A percentile compares a stretch with the other conserved stretches of the same genome.
phyloP scores from a whole-genome alignment of 2,113 vertebrate species.

The Azemiops feae region DNA sequence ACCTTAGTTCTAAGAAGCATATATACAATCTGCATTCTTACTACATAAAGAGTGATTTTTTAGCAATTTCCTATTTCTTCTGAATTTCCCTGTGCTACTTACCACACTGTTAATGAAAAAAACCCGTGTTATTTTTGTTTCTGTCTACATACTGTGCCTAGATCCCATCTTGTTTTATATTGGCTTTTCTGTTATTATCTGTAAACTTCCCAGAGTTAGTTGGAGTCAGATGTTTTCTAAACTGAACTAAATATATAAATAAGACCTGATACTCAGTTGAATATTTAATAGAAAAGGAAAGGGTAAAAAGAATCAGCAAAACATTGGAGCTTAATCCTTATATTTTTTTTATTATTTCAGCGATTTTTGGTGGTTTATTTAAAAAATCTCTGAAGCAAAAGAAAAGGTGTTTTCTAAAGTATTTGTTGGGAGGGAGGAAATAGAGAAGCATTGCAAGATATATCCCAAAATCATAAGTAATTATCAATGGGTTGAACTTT shows the following conservation, averaged over 20 bases:
- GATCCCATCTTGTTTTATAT: neutral
- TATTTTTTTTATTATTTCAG: neutral
- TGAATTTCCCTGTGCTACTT: neutral
- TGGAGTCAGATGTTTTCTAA: neutral
- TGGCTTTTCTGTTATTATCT: neutral
- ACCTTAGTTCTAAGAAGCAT: neutral
- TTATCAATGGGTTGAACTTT: neutral
- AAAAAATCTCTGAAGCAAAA: neutral
- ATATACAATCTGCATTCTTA: neutral
- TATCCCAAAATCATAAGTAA: neutral
- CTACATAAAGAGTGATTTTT: neutral
- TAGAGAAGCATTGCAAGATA: neutral
- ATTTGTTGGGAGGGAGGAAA: neutral
- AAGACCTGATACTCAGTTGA: neutral
- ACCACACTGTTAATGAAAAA: neutral
- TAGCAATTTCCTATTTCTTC: neutral
- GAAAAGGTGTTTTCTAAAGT: neutral
- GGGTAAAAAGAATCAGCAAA: neutral
- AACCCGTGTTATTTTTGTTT: neutral
- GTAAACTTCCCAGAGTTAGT: neutral
- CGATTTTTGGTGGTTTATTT: neutral
- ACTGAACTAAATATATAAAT: neutral
- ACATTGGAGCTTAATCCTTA: neutral
- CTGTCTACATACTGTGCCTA: neutral
- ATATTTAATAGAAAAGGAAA: neutral